Evolutionary conservation across 2,888 invertebrate species (phyloP), one percentile per base, ranked within the genome.

Genomic region (Leucophenga montana): DNA sequence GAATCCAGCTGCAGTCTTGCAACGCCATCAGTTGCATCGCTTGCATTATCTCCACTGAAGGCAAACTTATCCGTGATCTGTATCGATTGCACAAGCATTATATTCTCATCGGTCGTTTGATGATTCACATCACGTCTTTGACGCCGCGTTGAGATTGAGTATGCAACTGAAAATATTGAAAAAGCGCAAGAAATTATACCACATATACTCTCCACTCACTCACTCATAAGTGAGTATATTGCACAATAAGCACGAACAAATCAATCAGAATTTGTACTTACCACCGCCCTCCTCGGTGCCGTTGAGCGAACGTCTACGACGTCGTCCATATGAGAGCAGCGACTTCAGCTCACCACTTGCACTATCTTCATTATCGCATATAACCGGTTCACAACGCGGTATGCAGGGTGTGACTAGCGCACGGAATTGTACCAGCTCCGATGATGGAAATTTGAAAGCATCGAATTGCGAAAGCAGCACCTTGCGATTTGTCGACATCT

Each of bases 401-500:
- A 97, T 94, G 89, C 97, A 97, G 9, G 97, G 97, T 14, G 96
- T 97, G 68, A 97, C 96, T 84, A 97, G 89, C 54, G 97, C 97
- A 78, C 96, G 93, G 93, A 97, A 97, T 88, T 97, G 97, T 22
- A 97, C 97, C 72, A 96, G 94, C 89, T 97, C 97, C 18, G 96
- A 96, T 70, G 96, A 96, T 66, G 97, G 97, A 91, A 97, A 97
- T 89, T 97, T 97, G 92, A 97, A 97, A 62, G 97, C 97, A 89
- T 97, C 97, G 90, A 97, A 97, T 89, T 95, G 94, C 66, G 96
- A 96, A 76, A 96, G 90, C 77, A 97, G 91, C 85, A 95, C 93
- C 92, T 95, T 95, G 89, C 94, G 94, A 78, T 93, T 92, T 83
- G 92, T 91, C 67, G 92, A 91, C 66, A 95, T 94, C 89, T 95